Evolutionary conservation across 2,797 vertebrate genomes (phyloP).

Genomic region (Betta splendens): DNA sequence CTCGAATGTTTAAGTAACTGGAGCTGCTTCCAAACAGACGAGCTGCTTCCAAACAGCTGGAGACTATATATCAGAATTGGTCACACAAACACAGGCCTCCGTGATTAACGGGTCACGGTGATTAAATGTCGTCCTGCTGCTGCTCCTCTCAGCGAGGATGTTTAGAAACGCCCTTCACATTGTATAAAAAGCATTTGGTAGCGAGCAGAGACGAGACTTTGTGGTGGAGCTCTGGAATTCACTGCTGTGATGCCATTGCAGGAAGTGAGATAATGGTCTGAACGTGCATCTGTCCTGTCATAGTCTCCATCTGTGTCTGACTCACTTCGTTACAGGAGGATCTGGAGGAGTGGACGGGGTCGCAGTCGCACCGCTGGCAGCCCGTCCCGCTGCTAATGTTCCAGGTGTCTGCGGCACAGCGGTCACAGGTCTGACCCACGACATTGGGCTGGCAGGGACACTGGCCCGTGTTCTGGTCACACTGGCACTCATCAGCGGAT

Average conservation of each 20-base stretch:
- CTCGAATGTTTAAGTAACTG: slow-evolving; percentile 12
- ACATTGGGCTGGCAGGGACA: slow-evolving; percentile 90
- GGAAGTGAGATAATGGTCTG: background rate
- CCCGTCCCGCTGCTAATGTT: slow-evolving; percentile 85
- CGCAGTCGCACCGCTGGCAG: slow-evolving; percentile 87
- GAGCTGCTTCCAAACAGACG: slow-evolving; percentile 19
- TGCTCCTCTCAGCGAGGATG: slow-evolving; percentile 9
- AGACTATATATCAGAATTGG: slow-evolving; percentile 34
- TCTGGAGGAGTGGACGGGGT: slow-evolving; percentile 81
- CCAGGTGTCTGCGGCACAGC: slow-evolving; percentile 89
- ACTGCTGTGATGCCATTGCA: slow-evolving; percentile 7
- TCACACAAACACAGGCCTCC: slow-evolving; percentile 22
- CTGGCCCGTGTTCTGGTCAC: slow-evolving; percentile 85
- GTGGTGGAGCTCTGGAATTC: background rate
- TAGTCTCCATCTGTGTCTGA: background rate
- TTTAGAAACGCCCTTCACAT: slow-evolving; percentile 10
- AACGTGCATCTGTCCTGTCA: background rate
- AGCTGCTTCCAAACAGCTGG: slow-evolving; percentile 51
- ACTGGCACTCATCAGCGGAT: slow-evolving; percentile 81
- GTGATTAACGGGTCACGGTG: slow-evolving; percentile 36
- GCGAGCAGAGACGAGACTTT: slow-evolving; percentile 14
- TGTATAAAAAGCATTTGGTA: slow-evolving; percentile 24
- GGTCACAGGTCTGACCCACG: slow-evolving; percentile 90
- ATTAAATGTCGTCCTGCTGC: slow-evolving; percentile 7
- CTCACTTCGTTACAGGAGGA: slow-evolving; percentile 90